These are phyloP conservation scores for Coptodon bakossiorum DNA, from an alignment of 2,113 vertebrate species.

Conservation along the genomic window DNA sequence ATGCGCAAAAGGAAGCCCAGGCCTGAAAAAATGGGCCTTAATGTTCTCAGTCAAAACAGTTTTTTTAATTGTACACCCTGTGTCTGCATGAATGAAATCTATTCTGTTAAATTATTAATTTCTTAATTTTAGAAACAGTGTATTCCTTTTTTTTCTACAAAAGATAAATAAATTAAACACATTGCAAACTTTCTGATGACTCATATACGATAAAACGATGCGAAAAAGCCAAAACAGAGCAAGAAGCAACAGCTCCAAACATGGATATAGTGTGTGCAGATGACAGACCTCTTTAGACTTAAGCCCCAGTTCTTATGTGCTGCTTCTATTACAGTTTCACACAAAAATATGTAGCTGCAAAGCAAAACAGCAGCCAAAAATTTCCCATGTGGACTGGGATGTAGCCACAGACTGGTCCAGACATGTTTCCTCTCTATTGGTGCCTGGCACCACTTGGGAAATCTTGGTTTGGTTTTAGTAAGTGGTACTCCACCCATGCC, in stretches of 20 bases:
- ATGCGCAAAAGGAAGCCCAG: background rate
- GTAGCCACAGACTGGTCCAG: conserved; percentile 29
- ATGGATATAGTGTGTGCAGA: background rate
- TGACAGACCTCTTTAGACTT: background rate
- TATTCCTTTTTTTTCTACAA: background rate
- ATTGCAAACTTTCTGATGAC: background rate
- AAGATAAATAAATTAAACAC: background rate
- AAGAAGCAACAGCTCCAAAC: background rate
- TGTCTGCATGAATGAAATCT: background rate
- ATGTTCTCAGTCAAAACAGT: conserved; percentile 25
- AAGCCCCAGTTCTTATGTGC: background rate
- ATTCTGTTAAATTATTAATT: background rate
- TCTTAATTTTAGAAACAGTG: background rate
- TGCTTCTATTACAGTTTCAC: background rate
- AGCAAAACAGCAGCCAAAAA: conserved; percentile 19
- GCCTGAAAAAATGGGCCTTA: conserved; percentile 5
- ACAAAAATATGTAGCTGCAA: background rate
- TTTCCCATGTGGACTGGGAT: conserved; percentile 21
- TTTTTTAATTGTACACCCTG: conserved; percentile 3
- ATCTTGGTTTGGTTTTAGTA: conserved; percentile 30
- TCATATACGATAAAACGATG: background rate
- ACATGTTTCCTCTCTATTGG: conserved; percentile 31
- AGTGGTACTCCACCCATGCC: conserved; percentile 65
- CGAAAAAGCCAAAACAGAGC: background rate
- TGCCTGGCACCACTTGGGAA: conserved; percentile 46